Base-by-base conservation (phyloP, 2,113 vertebrate genomes). In the Oncorhynchus mykiss region DNA sequence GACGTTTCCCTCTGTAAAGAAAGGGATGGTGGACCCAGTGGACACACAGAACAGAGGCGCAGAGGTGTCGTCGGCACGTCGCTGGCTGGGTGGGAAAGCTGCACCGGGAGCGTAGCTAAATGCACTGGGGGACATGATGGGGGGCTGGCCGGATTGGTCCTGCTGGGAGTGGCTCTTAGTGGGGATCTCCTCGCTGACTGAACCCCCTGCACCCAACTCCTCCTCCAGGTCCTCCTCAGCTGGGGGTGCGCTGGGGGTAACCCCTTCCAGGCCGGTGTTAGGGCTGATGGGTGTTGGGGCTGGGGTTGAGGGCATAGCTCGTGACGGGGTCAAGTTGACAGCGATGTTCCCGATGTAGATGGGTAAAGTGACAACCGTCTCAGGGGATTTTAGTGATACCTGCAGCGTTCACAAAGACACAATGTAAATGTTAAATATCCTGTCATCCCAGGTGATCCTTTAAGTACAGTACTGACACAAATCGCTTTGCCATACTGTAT, bases 81-180 rank as follows among this genome's bases (percentile, higher is more conserved):
- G 80, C 78, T 87, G 85, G 66, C 84, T 34, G 57, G 94, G 93
- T 2, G 92, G 88, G 60, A 91, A 84, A 66, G 88, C 93, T 0
- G 92, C 90, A 0, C 94, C 93, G 0, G 95, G 92, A 0, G 92
- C 88, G 0, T 94, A 93, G 87, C 91, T 91, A 1, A 94, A 94
- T 3, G 89, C 90, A 39, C 92, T 88, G 65, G 93, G 89, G 0
- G 92, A 91, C 89, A 93, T 88, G 72, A 84, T 76, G 0, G 93
- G 81, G 1, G 86, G 79, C 39, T 85, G 88, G 11, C 90, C 81
- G 0, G 82, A 84, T 1, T 80, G 85, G 81, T 96, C 96, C 89
- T 96, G 96, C 90, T 98, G 97, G 2, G 96, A 97, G 89, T 98
- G 97, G 81, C 95, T 96, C 90, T 99, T 97, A 76, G 97, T 97